Conservation (phyloP, 1,140 invertebrate species). For the silkworm (Bombyx mori) region DNA sequence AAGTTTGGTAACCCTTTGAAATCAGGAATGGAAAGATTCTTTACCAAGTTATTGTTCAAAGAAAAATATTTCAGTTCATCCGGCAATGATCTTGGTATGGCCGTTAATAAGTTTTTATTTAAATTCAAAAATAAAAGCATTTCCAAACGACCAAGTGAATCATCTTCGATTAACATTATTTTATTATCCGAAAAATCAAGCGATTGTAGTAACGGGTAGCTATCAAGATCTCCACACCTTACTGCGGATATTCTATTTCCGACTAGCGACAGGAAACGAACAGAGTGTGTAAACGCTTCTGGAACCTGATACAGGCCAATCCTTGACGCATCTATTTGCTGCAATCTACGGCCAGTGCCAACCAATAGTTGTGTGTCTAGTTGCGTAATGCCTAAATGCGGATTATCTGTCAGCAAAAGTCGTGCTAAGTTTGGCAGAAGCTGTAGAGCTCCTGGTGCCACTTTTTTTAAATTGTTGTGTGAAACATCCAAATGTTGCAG, state of each 20-base stretch:
- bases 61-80: conserved; percentile 67
- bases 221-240: conserved; percentile 88
- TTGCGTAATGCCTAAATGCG: conserved; percentile 72
- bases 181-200: conserved; percentile 87
- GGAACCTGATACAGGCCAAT: conserved; percentile 86
- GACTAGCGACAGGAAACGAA: conserved; percentile 82
- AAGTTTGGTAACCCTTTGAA: conserved; percentile 80
- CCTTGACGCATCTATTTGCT: conserved; percentile 86
- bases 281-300: conserved; percentile 85
- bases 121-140: conserved; percentile 84
- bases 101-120: conserved; percentile 79
- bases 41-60: conserved; percentile 74
- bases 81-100: conserved; percentile 74
- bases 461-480: conserved; percentile 79
- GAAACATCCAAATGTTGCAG: conserved; percentile 87
- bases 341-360: conserved; percentile 79
- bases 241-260: conserved; percentile 83
- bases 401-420: conserved; percentile 82
- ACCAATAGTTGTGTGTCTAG: conserved; percentile 75
- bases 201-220: conserved; percentile 86
- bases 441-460: conserved; percentile 81
- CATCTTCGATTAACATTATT: conserved; percentile 85
- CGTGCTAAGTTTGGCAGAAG: conserved; percentile 82
- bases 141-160: conserved; percentile 86
- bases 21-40: conserved; percentile 75